Evolutionary conservation across 2,113 vertebrate species (phyloP), one percentile per base, ranked within the genome.

Genomic region (Lophius piscatorius): DNA sequence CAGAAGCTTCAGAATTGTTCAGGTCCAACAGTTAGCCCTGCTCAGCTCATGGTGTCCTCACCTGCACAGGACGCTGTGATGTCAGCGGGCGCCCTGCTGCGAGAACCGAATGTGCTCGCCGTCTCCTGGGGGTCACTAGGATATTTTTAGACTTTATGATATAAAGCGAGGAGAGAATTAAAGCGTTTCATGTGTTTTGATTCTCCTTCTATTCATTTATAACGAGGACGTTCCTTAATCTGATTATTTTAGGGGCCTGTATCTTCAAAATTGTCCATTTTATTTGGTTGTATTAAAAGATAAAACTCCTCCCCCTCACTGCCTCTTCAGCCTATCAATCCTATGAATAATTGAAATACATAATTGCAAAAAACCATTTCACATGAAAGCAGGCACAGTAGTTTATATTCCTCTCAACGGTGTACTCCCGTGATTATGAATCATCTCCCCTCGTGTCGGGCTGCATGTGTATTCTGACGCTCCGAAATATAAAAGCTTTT

Each of bases 131-230:
- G 87, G 86, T 86, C 86, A 84, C 65, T 67, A 20, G 42, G 65
- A 50, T 85, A 83, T 87, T 88, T 88, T 82, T 85, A 85, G 81
- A 75, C 70, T 87, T 85, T 81, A 65, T 75, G 71, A 64, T 76
- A 69, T 56, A 69, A 77, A 85, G 78, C 69, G 42, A 76, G 34
- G 74, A 57, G 60, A 63, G 64, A 76, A 74, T 79, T 41, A 63
- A 71, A 83, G 62, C 52, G 13, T 57, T 49, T 45, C 49, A 3
- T 3, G 9, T 38, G 6, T 58, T 24, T 17, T 28, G 33, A 16
- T 58, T 21, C n/a, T 33, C 33, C 23, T 38, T 64, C 31, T 60
- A 18, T 5, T 9, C 28, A 50, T 62, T 63, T 24, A 45, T 8
- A 62, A 55, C 55, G 68, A 76, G 60, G 59, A 62, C 61, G 49